Conservation (phyloP, 2,797 vertebrate genomes). For the Knipowitschia caucasica region DNA sequence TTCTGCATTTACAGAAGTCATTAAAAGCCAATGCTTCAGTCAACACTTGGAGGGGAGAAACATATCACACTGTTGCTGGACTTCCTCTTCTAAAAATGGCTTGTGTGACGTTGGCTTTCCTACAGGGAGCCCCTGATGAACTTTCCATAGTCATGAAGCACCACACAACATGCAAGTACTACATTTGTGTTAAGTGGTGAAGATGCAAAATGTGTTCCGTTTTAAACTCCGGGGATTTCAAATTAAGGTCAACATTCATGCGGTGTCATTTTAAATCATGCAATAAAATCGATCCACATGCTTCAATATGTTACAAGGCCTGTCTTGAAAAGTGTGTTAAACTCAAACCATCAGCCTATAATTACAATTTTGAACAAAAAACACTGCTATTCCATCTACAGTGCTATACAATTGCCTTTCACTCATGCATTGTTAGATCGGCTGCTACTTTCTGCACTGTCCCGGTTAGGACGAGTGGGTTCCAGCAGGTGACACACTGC, state of each 20-base stretch:
- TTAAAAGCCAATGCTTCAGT: conserved; percentile 18
- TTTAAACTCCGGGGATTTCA: too few species aligned
- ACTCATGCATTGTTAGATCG: conserved; percentile 57
- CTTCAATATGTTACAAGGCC: not conserved
- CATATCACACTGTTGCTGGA: conserved; percentile 64
- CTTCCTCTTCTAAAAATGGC: conserved; percentile 65
- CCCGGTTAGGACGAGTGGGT: conserved; percentile 69
- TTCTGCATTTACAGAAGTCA: conserved; percentile 22
- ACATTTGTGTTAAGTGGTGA: too few species aligned
- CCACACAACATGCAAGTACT: conserved; percentile 2
- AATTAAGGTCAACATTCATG: too few species aligned
- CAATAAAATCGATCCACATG: not conserved
- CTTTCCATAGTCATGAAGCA: conserved; percentile 13
- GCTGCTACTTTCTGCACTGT: conserved; percentile 61
- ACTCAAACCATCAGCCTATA: not conserved
- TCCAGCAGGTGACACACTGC: conserved; percentile 73
- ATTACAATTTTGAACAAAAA: not conserved
- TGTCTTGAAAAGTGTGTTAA: not conserved
- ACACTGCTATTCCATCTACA: not conserved
- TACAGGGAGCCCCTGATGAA: conserved; percentile 22
- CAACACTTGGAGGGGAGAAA: conserved; percentile 31
- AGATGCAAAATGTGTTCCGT: too few species aligned
- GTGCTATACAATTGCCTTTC: not conserved
- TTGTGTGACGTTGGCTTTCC: conserved; percentile 44
- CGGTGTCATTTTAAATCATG: too few species aligned